These are phyloP conservation scores for Belonocnema kinseyi DNA, from an alignment of 1,140 invertebrate species.

Conservation along the genomic window DNA sequence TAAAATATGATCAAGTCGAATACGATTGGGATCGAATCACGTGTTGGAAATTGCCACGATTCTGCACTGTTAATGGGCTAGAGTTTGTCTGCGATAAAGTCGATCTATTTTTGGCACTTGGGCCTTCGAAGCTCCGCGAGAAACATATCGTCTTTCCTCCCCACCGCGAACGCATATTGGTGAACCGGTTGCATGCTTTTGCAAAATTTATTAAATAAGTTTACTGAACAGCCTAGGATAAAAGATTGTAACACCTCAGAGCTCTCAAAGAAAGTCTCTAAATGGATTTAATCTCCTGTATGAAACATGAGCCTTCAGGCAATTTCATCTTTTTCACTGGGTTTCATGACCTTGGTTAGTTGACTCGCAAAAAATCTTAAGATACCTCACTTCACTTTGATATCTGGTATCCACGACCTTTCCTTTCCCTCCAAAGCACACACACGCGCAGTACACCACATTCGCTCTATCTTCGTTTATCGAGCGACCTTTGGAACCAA, in stretches of 20 bases:
- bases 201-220: neutral
- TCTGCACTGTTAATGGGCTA: neutral
- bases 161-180: neutral
- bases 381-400: slow-evolving; percentile 10
- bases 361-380: neutral
- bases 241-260: no score
- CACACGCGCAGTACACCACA: slow-evolving; percentile 24
- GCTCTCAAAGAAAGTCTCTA: no score
- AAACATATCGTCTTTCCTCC: slow-evolving; percentile 11
- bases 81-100: neutral
- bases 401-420: slow-evolving; percentile 10
- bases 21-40: neutral
- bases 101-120: slow-evolving; percentile 16
- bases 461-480: slow-evolving; percentile 29
- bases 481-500: slow-evolving; percentile 25
- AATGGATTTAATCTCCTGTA: no score
- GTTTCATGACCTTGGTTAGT: neutral
- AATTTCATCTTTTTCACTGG: neutral
- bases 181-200: slow-evolving; percentile 7
- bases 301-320: no score
- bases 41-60: neutral
- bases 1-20: neutral
- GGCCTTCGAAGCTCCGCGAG: slow-evolving; percentile 1
- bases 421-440: slow-evolving; percentile 19
- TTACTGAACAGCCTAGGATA: no score